Base-by-base conservation (phyloP, 2,113 vertebrate genomes). In the Scomber japonicus region DNA sequence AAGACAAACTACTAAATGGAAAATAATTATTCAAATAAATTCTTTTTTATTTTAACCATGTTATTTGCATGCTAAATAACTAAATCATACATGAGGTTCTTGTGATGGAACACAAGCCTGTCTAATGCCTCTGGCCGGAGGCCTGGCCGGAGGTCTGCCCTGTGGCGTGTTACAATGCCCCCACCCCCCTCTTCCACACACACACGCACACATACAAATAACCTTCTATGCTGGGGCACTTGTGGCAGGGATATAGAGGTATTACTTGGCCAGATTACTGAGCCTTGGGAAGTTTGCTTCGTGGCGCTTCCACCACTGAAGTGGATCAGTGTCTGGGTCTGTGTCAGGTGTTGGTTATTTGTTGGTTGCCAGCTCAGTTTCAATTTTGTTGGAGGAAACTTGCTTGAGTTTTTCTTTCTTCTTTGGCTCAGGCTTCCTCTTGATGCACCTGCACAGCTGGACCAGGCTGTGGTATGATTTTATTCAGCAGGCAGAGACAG, bases 91-190 rank as follows among this genome's bases (percentile, higher is more conserved):
- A 27, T 27, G 24, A 27, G 24, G 1, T 27, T 27, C 24, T 27
- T 27, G 24, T 27, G 24, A 27, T 35, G 49, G 30, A 68, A 68
- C 3, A 53, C 8, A 1, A 69, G 24, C 27, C 49, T 68, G 14
- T 54, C 27, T 4, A 35, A 49, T n/a, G 16, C 49, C 8, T 49
- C 64, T 17, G 64, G 46, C 46, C 50, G 50, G 64, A 67, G 65
- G 30, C 24, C 54, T 17, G 64, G 46, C 46, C 50, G 50, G 64
- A 67, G 65, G 30, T 15, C 54, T 11, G 65, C 49, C 8, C 62
- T 13, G 62, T 48, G 17, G 21, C 45, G 49, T 14, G 46, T 65
- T 7, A 49, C 40, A 45, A 45, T 19, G 35, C n/a, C 35, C 11
- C 35, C 40, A 8, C 44, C 45, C 7, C 31, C 31, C 31, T 35